These are phyloP conservation scores for roundworm (Caenorhabditis elegans) DNA, from an alignment of 1,140 invertebrate genomes.

Conservation along the genomic window DNA sequence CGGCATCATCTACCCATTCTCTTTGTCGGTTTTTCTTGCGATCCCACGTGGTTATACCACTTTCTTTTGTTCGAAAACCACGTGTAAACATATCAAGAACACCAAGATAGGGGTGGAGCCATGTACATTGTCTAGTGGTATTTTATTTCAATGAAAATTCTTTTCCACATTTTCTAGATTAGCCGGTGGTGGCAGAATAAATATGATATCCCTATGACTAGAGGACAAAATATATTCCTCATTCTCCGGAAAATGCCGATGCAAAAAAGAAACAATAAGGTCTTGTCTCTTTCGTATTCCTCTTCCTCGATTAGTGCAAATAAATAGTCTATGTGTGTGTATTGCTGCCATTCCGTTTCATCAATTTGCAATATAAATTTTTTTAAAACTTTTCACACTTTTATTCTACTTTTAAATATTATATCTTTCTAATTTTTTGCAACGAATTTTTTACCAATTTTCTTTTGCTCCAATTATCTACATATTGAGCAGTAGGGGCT, in stretches of 20 bases:
- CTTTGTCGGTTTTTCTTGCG: background rate
- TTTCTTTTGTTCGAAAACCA: background rate
- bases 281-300: background rate
- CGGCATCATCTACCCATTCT: background rate
- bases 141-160: background rate
- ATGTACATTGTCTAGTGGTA: background rate
- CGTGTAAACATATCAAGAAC: background rate
- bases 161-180: background rate
- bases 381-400: no score
- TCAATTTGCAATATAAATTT: no score
- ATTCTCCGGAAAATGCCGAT: background rate
- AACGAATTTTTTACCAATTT: no score
- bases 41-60: background rate
- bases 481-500: no score
- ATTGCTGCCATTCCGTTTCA: no score
- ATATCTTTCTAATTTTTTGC: no score
- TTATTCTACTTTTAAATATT: no score
- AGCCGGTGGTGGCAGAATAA: background rate
- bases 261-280: background rate
- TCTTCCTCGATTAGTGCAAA: slow-evolving; percentile 1
- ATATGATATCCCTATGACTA: background rate
- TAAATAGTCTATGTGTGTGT: background rate
- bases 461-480: no score
- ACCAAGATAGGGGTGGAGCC: background rate
- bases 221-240: background rate